Conservation (phyloP, 2,797 vertebrate species). For the Peromyscus melanophrys region DNA sequence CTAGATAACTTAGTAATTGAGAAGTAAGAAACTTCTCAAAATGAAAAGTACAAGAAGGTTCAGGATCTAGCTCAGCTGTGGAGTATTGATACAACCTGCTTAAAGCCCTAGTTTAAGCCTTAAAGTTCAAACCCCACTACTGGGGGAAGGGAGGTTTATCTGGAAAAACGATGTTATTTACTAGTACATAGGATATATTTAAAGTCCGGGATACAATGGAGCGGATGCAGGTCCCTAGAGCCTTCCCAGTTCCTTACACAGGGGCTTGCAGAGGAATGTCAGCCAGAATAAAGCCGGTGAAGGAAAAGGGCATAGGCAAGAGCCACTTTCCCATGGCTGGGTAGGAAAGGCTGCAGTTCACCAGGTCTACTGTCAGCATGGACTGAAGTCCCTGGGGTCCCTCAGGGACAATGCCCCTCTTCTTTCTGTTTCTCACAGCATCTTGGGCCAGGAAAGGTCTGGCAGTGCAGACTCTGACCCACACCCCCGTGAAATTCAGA, state of each 20-base stretch:
- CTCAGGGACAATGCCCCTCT: neutral
- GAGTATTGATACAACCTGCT: neutral
- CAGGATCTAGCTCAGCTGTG: neutral
- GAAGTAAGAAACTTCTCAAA: neutral
- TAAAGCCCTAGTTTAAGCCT: no score
- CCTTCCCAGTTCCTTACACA: neutral
- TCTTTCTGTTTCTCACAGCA: neutral
- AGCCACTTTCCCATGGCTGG: fast-evolving
- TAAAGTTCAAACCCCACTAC: neutral
- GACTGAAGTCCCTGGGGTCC: fast-evolving
- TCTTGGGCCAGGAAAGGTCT: constrained; percentile 7
- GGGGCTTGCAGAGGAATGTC: neutral
- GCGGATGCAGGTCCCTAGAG: neutral
- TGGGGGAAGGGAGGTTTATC: neutral
- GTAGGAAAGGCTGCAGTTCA: no score
- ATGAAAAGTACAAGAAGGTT: neutral
- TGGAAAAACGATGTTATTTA: constrained; percentile 34
- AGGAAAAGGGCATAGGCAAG: neutral
- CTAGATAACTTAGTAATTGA: neutral
- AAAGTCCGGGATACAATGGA: neutral
- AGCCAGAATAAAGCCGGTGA: neutral
- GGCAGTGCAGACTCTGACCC: neutral
- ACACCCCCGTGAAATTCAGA: neutral
- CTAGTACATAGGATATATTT: neutral
- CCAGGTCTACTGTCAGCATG: neutral